Percentiles rank a stretch among this genome's conserved stretches.
Conservation (phyloP, 2,113 vertebrate genomes). For the Psittacara wagleri region DNA sequence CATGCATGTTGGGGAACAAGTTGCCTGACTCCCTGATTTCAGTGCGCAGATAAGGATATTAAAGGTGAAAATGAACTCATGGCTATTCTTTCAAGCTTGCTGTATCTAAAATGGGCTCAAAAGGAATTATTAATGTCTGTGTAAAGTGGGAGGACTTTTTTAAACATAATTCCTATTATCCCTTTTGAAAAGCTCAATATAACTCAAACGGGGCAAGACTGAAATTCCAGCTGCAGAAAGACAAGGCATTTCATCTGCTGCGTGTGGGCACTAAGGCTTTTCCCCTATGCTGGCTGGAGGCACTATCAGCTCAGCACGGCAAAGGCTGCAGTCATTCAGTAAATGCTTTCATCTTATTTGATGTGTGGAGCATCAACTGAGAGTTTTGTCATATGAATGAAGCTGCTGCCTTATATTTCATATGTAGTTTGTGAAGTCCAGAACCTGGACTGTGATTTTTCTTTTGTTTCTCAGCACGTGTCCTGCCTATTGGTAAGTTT, state of each 20-base stretch:
- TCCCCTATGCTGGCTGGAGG: neutral
- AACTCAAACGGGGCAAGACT: neutral
- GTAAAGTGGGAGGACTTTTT: neutral
- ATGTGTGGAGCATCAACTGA: neutral
- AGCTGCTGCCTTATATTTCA: neutral
- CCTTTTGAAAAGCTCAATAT: neutral
- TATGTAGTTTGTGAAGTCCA: neutral
- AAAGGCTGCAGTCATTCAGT: neutral
- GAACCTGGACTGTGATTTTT: no score
- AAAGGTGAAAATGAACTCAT: neutral
- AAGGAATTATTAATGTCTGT: neutral
- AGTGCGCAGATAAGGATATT: neutral
- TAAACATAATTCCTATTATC: neutral
- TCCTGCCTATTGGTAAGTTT: neutral
- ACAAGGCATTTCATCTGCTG: rapidly evolving
- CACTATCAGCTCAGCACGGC: neutral
- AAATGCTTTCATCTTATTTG: neutral
- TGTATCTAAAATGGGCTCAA: neutral
- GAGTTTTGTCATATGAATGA: neutral
- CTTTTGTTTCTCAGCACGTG: neutral
- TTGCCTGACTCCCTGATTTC: neutral
- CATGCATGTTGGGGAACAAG: neutral
- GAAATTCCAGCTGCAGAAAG: neutral
- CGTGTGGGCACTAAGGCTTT: neutral
- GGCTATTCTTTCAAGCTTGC: neutral